Evolutionary conservation across 2,113 vertebrate species (phyloP).

Genomic region (Elaphurus davidianus): DNA sequence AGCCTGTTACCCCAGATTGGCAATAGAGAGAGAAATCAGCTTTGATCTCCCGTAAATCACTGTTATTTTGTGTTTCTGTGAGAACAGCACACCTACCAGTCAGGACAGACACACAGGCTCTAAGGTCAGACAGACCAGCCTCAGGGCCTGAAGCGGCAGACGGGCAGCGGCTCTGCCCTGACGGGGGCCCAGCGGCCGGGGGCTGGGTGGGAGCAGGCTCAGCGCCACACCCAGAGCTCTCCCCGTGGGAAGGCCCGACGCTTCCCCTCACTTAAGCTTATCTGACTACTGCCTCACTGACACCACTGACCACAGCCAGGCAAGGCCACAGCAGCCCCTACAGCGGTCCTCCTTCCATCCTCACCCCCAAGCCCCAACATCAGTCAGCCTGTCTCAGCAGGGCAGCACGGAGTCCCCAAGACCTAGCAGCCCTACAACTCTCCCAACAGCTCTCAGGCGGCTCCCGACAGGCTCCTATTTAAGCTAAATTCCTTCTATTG

Average conservation of each 20-base stretch:
- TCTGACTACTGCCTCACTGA: not conserved
- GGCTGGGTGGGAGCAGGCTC: not conserved
- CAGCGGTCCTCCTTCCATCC: not conserved
- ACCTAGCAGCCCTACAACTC: no score
- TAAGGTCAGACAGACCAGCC: not conserved
- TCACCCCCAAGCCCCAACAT: not conserved
- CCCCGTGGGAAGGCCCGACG: not conserved
- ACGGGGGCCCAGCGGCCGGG: not conserved
- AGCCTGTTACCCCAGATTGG: not conserved
- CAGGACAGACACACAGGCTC: not conserved
- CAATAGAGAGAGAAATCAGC: not conserved
- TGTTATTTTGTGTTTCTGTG: not conserved
- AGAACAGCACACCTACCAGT: not conserved
- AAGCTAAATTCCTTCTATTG: not conserved
- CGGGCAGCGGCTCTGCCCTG: not conserved
- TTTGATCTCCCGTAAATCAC: not conserved
- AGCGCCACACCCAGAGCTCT: not conserved
- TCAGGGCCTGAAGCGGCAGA: not conserved
- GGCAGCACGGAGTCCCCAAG: not conserved
- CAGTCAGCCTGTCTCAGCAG: not conserved
- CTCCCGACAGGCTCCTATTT: not conserved
- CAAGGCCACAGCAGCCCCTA: not conserved
- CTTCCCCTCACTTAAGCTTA: not conserved
- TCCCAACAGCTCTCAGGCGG: not conserved
- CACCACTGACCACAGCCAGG: not conserved